A percentile compares a stretch with the other conserved stretches of the same genome.
These are phyloP conservation scores for Carcharodon carcharias DNA, from an alignment of 2,797 vertebrate species.

Conservation along the genomic window DNA sequence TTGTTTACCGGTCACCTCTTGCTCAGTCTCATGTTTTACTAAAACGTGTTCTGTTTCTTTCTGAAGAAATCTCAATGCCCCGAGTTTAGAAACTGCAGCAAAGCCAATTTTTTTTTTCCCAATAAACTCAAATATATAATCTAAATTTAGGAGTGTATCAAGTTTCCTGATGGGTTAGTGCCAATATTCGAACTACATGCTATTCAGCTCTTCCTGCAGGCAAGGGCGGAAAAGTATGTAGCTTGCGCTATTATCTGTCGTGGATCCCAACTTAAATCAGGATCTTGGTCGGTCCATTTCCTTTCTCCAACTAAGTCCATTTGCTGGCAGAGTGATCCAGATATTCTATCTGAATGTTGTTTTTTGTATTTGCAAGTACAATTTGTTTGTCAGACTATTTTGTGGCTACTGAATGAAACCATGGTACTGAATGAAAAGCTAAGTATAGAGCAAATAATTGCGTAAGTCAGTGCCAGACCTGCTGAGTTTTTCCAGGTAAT, in stretches of 20 bases:
- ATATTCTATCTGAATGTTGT: neutral
- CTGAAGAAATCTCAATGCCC: neutral
- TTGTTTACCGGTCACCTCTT: too few species aligned
- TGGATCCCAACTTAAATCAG: neutral
- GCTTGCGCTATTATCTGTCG: neutral
- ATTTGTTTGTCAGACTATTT: neutral
- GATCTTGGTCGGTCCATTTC: neutral
- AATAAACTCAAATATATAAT: neutral
- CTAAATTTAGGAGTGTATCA: neutral
- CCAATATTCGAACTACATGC: neutral
- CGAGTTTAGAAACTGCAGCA: neutral
- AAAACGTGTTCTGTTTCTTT: neutral
- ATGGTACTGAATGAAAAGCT: neutral
- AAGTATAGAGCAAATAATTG: neutral
- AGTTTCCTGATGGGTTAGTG: neutral
- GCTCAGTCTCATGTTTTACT: too few species aligned
- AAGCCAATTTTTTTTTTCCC: neutral
- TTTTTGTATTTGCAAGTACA: neutral
- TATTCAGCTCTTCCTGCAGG: neutral
- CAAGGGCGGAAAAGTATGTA: neutral
- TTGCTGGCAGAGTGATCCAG: neutral
- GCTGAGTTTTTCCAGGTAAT: too few species aligned
- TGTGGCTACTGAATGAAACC: neutral
- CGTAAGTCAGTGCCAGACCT: neutral
- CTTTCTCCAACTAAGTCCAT: neutral